Evolutionary conservation across 2,797 vertebrate species (phyloP), one percentile per base, ranked within the genome.

Genomic region (Amblyraja radiata): DNA sequence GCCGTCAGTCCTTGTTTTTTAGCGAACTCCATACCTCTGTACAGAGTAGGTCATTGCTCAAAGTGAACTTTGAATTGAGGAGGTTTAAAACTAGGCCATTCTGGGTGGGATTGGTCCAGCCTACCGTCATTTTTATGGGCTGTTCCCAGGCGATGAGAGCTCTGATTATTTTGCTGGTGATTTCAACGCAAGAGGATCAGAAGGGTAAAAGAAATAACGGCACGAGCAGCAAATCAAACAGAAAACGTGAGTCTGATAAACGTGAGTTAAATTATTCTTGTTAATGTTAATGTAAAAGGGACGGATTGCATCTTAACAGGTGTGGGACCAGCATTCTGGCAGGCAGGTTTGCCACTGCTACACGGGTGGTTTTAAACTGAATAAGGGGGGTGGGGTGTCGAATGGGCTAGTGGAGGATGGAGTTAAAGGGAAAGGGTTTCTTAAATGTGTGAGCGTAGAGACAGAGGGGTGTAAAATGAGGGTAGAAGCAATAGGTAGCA

Each of bases 11-110:
- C 0, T 76, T 92, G 71, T 54, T 74, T 76, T 54, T 54, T 73
- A 28, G 39, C 6, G 6, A 39, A 6, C 71, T 8, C 25, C 5
- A 4, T 25, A 74, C 71, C 71, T 92, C 58, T 92, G 39, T 92
- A 92, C 90, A 76, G 39, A 58, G 14, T 76, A 76, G 14, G 14
- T 25, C 14, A 2, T 58, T 58, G 39, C 36, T 4, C 46, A 54
- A 73, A 74, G 9, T 73, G 90, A 74, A 39, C 90, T 92, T 92
- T 92, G 90, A 92, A 76, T 74, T 92, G 36, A 58, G 39, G 8
- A 92, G 71, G 1, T 28, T 92, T 65, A 46, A 92, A 92, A 92
- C 58, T 71, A 76, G 90, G 90, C 71, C 74, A 0, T 2, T 13
- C 16, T 54, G 6, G 11, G 39, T 54, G 28, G 25, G 11, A 23